Percentiles rank a stretch among this genome's conserved stretches.
Conservation (phyloP, 2,797 vertebrate genomes). For the Limnodromus scolopaceus region DNA sequence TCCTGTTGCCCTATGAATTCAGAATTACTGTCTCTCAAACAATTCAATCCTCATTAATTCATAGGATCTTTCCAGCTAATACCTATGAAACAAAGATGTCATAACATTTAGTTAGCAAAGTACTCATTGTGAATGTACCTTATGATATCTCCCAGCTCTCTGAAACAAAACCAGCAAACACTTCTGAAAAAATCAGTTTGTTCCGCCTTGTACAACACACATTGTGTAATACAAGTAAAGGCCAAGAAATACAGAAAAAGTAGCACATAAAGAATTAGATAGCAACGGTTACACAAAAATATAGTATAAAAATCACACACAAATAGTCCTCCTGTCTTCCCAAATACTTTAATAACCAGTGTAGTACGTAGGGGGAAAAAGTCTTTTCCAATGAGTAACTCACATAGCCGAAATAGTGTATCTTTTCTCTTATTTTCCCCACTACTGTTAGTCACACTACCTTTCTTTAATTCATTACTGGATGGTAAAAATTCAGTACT, state of each 20-base stretch:
- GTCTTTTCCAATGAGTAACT: not conserved
- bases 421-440: not conserved
- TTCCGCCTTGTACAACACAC: not conserved
- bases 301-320: not conserved
- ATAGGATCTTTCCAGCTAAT: not conserved
- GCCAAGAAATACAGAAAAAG: not conserved
- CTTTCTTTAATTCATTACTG: not conserved
- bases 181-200: not conserved
- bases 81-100: not conserved
- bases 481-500: not conserved
- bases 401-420: not conserved
- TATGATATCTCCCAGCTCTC: not conserved
- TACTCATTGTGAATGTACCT: accelerated
- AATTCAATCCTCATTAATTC: not conserved
- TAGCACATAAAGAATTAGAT: not conserved
- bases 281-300: not conserved
- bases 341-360: not conserved
- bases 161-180: not conserved
- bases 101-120: not conserved
- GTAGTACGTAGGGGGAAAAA: too few relatives aligned
- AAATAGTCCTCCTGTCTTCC: not conserved
- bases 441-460: not conserved
- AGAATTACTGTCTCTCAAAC: not conserved
- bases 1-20: not conserved
- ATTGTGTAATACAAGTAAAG: not conserved